Evolutionary conservation across 2,797 vertebrate species (phyloP), one percentile per base, ranked within the genome.

Genomic region (Gobionotothen gibberifrons): DNA sequence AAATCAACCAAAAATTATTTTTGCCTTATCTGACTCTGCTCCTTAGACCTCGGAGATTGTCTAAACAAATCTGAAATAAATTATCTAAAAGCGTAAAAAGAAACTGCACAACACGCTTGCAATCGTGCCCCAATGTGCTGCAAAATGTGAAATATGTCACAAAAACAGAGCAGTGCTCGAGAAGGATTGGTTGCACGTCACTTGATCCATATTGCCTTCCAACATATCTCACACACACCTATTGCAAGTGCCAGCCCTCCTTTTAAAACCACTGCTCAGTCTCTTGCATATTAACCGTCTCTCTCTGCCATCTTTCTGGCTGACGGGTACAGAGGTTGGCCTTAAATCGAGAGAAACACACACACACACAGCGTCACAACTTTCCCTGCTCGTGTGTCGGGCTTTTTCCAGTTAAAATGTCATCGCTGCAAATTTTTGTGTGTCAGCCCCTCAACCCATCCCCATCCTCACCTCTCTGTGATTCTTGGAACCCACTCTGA

Each of bases 231-330:
- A 58, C 56, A 57, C 49, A 21, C 40, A 54, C 10, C n/a, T 54
- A 19, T 22, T 36, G 26, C 46, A 51, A 72, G 63, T 60, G 61
- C 72, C 63, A 66, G 40, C 59, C 48, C 84, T 61, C 36, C 59
- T 69, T 64, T 89, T 89, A 87, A 91, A 95, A 94, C 82, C 80
- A 66, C 80, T 79, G 67, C 79, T 51, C 62, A 19, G 42, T 65
- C 12, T 77, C 44, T 66, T 73, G 19, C 63, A 73, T 32, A 65
- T 82, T 40, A 78, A 84, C 54, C 64, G 42, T 44, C 51, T 84
- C 65, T 81, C 53, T 91, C 89, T 92, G 87, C 76, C 89, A 92
- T 96, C 92, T 82, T 82, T 79, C 74, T 88, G 88, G 85, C 88
- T 78, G 86, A 84, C 85, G 78, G 89, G 52, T 55, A 90, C 89